Conservation (phyloP, 2,888 invertebrate species). For the Phytoseiulus persimilis region DNA sequence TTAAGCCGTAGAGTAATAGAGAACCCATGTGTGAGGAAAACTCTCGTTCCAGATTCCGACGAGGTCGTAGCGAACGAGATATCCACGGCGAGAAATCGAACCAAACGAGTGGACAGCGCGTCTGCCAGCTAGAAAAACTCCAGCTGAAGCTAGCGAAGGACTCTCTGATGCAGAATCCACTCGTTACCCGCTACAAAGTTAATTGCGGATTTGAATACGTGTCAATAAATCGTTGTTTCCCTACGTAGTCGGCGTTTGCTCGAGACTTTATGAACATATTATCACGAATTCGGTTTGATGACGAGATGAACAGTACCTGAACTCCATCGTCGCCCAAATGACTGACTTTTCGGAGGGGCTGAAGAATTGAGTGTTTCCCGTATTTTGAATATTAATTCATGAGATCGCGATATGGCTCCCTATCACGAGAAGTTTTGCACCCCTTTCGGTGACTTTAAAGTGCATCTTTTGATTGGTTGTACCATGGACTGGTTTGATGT, state of each 20-base stretch:
- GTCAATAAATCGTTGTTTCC: background rate
- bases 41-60: background rate
- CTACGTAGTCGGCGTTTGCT: background rate
- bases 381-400: no score
- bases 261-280: no score
- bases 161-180: background rate
- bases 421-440: slow-evolving; percentile 8
- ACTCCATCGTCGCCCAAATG: no score
- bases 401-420: background rate
- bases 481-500: background rate
- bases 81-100: background rate
- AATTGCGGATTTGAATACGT: background rate
- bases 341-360: no score
- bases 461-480: slow-evolving; percentile 12
- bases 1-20: no score
- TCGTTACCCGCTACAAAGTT: background rate
- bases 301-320: no score
- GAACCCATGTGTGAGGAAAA: no score
- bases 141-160: background rate
- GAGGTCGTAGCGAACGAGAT: background rate
- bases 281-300: no score
- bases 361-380: no score
- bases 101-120: background rate
- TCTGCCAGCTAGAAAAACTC: no score
- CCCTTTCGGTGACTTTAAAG: slow-evolving; percentile 13